phyloP scores from a whole-genome alignment of 1,140 invertebrate species.

The Alviniconcha marisindica region DNA sequence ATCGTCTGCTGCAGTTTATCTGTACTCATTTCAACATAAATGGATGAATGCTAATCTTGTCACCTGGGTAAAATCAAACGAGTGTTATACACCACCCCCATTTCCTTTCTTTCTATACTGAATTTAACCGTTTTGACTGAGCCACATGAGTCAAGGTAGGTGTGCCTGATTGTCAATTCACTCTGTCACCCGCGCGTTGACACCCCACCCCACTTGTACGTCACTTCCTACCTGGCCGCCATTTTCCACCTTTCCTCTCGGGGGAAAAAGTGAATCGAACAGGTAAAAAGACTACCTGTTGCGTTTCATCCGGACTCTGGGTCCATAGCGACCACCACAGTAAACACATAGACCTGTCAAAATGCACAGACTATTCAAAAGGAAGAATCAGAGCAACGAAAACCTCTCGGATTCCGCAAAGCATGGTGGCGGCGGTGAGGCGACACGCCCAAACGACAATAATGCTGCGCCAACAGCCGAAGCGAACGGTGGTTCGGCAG shows the following conservation, averaged over 20 bases:
- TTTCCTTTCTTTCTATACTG: no score
- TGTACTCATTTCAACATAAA: no score
- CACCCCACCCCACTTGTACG: constrained; percentile 39
- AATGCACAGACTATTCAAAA: constrained; percentile 60
- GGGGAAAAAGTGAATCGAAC: neutral
- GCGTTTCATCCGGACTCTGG: neutral
- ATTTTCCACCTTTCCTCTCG: constrained; percentile 22
- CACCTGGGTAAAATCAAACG: no score
- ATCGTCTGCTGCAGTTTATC: no score
- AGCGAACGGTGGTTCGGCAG: constrained; percentile 50
- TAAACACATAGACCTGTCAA: constrained; percentile 35
- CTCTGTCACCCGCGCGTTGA: neutral
- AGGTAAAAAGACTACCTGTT: constrained; percentile 34
- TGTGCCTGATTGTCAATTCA: neutral
- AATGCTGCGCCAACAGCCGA: constrained; percentile 34
- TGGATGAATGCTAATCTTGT: no score
- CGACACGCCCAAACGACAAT: constrained; percentile 61
- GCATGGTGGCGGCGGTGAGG: constrained; percentile 35
- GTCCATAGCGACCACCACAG: constrained; percentile 23
- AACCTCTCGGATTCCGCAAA: constrained; percentile 48
- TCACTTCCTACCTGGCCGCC: constrained; percentile 43
- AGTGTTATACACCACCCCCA: no score
- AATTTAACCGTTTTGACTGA: neutral
- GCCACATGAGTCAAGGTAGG: constrained; percentile 11
- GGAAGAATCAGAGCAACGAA: constrained; percentile 60